Percentiles rank a stretch among this genome's conserved stretches.
phyloP scores from a whole-genome alignment of 1,140 invertebrate genomes.

The Galleria mellonella region DNA sequence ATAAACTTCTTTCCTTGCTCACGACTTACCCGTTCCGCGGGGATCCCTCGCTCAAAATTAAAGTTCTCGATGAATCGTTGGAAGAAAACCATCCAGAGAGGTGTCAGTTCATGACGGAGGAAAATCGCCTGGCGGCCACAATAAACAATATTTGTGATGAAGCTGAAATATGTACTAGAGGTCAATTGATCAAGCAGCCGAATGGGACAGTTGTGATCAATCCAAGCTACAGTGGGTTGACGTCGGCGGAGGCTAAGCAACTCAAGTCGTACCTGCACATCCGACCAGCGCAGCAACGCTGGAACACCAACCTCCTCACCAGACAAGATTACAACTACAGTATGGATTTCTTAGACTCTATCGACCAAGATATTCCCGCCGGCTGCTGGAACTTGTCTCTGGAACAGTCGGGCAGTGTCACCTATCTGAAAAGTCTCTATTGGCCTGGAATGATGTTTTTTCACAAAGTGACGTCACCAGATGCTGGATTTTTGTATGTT shows the following conservation, averaged over 20 bases:
- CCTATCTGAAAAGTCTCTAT: conserved; percentile 79
- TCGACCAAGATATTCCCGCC: conserved; percentile 79
- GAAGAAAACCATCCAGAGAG: conserved; percentile 62
- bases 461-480: conserved; percentile 79
- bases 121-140: conserved; percentile 81
- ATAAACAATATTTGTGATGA: conserved; percentile 82
- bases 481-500: conserved; percentile 82
- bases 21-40: conserved; percentile 54
- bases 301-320: conserved; percentile 82
- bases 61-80: conserved; percentile 64
- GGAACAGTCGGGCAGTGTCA: conserved; percentile 73
- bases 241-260: conserved; percentile 75
- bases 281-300: conserved; percentile 78
- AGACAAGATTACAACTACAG: conserved; percentile 85
- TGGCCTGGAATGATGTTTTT: conserved; percentile 86
- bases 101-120: conserved; percentile 80
- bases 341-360: conserved; percentile 84
- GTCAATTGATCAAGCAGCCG: conserved; percentile 79
- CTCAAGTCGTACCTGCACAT: conserved; percentile 82
- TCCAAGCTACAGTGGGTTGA: conserved; percentile 79
- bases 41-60: conserved; percentile 51
- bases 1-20: conserved; percentile 75
- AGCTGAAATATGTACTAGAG: conserved; percentile 81
- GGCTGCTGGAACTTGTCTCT: conserved; percentile 80
- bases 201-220: conserved; percentile 81